Percentiles rank a stretch among this genome's conserved stretches.
Evolutionary conservation across 2,113 vertebrate species (phyloP).

Genomic region (Polyodon spathula): DNA sequence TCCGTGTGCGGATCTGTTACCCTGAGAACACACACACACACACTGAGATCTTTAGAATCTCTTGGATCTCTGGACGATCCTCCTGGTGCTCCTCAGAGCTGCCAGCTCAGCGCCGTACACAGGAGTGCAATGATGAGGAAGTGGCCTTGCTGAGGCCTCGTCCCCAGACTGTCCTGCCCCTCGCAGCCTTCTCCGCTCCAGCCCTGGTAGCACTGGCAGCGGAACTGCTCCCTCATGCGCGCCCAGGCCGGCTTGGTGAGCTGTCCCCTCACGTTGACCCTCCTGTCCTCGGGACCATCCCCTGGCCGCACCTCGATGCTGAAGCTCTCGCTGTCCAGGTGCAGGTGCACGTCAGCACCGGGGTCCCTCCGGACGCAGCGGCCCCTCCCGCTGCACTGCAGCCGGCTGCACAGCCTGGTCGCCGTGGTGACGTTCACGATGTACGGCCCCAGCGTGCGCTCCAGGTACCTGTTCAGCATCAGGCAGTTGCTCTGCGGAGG

Average conservation of each 20-base stretch:
- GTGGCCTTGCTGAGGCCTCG: no score
- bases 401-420: constrained; percentile 63
- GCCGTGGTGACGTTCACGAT: constrained; percentile 76
- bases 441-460: constrained; percentile 68
- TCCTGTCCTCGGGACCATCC: constrained; percentile 37
- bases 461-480: constrained; percentile 68
- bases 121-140: no score
- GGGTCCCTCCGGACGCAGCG: constrained; percentile 61
- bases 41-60: no score
- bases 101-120: no score
- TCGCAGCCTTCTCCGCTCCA: constrained; percentile 57
- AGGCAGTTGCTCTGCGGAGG: constrained; percentile 63
- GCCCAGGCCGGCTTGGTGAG: constrained; percentile 25
- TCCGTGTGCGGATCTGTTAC: no score
- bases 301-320: constrained; percentile 37
- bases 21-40: no score
- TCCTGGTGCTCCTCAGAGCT: no score
- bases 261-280: constrained; percentile 34
- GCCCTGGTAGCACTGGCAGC: constrained; percentile 76
- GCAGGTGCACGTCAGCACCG: constrained; percentile 55
- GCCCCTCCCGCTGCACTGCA: constrained; percentile 65
- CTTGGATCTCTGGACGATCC: no score
- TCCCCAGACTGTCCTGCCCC: constrained; percentile 23
- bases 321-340: constrained; percentile 62
- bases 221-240: constrained; percentile 53